These are phyloP conservation scores for Eurystomus glaucurus DNA, from an alignment of 2,797 vertebrate genomes.

Conservation along the genomic window DNA sequence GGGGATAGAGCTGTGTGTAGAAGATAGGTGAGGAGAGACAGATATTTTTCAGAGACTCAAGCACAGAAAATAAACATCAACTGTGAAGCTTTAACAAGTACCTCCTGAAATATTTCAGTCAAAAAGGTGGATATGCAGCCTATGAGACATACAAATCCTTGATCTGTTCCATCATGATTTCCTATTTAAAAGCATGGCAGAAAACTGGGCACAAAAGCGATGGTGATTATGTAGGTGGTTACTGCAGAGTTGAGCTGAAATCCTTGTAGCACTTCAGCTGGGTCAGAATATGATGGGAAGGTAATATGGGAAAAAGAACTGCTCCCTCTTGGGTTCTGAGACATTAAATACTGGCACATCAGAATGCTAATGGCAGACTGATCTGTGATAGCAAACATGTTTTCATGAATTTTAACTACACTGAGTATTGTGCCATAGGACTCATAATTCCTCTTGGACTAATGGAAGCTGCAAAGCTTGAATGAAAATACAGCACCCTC, in stretches of 20 bases:
- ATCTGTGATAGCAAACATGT: background rate
- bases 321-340: fast-evolving
- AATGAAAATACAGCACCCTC: background rate
- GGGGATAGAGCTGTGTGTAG: background rate
- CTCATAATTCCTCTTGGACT: background rate
- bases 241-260: background rate
- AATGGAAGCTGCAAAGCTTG: background rate
- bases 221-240: background rate
- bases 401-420: background rate
- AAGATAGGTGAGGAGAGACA: background rate
- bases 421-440: background rate
- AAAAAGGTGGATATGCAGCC: background rate
- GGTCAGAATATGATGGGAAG: background rate
- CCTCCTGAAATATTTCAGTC: background rate
- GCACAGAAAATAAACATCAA: background rate
- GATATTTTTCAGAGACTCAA: background rate
- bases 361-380: background rate
- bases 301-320: background rate
- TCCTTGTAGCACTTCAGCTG: background rate
- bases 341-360: background rate
- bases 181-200: background rate
- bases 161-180: background rate
- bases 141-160: background rate
- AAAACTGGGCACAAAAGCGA: background rate
- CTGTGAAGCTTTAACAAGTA: background rate